Conservation (phyloP, 2,113 vertebrate species). For the Fukomys damarensis region DNA sequence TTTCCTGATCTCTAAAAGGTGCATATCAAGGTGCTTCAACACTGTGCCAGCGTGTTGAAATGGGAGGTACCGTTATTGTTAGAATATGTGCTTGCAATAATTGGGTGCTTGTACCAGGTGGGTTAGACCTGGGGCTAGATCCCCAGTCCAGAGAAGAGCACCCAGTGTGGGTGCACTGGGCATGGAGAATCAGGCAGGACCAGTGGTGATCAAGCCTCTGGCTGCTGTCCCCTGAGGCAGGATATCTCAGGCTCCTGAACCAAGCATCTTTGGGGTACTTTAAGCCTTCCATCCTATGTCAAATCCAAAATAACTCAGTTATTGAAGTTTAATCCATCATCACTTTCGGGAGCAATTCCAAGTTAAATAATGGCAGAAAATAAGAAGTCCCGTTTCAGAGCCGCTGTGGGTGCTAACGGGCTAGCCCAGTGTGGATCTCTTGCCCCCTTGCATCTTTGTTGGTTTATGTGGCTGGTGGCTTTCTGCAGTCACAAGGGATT, state of each 20-base stretch:
- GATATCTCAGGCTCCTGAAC: not conserved
- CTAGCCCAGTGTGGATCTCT: not conserved
- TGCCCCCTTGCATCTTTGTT: no score
- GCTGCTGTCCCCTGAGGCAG: not conserved
- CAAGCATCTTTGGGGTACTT: not conserved
- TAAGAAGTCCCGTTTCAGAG: not conserved
- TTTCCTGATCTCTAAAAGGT: not conserved
- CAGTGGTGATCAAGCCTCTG: not conserved
- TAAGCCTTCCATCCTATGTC: not conserved
- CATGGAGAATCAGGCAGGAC: not conserved
- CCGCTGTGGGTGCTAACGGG: rapidly evolving
- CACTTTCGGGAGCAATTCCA: not conserved
- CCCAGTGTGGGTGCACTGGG: not conserved
- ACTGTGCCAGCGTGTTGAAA: not conserved
- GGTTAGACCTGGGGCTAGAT: not conserved
- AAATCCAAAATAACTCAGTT: not conserved
- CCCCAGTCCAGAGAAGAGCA: not conserved
- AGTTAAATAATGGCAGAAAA: not conserved
- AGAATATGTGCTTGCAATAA: not conserved
- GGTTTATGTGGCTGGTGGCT: not conserved
- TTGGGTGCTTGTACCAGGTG: no score
- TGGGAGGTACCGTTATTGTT: no score
- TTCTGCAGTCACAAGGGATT: not conserved
- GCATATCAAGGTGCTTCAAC: not conserved
- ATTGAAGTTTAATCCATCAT: not conserved